Evolutionary conservation across 2,797 vertebrate genomes (phyloP).

Genomic region (Spinibarbus caldwelli): DNA sequence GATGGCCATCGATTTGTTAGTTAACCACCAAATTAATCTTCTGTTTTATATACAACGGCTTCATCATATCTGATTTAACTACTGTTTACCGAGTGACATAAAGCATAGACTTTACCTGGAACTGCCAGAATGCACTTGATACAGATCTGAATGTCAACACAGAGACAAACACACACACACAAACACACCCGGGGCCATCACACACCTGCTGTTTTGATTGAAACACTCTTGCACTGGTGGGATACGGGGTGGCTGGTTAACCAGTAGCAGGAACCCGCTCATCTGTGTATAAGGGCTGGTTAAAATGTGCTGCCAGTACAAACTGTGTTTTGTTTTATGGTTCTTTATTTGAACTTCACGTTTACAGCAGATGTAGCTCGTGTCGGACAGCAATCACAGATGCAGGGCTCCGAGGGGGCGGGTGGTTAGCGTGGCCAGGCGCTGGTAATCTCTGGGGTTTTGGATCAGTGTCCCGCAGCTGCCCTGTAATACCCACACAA

Average conservation of each 20-base stretch:
- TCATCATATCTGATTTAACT: constrained; percentile 31
- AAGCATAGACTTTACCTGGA: constrained; percentile 13
- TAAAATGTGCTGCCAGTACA: constrained; percentile 6
- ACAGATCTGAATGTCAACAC: constrained; percentile 33
- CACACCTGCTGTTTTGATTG: constrained; percentile 44
- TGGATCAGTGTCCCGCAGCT: constrained; percentile 21
- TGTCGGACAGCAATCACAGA: not conserved
- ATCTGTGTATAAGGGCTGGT: constrained; percentile 11
- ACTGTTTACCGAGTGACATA: constrained; percentile 22
- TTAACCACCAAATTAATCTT: constrained; percentile 41
- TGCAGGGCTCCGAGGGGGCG: not conserved
- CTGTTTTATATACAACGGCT: constrained; percentile 33
- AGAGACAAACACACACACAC: constrained; percentile 24
- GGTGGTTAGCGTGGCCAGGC: not conserved
- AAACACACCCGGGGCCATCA: constrained; percentile 5
- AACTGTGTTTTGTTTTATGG: not conserved
- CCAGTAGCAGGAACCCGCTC: constrained; percentile 24
- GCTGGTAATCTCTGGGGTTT: constrained; percentile 17
- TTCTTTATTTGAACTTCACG: not conserved
- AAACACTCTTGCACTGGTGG: constrained; percentile 42
- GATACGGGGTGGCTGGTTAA: constrained; percentile 25
- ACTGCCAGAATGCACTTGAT: constrained; percentile 17
- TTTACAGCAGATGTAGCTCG: not conserved
- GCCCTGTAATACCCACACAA: constrained; percentile 46
- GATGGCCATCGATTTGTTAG: constrained; percentile 31